phyloP scores from a whole-genome alignment of 2,113 vertebrate species.

The Neotoma lepida region DNA sequence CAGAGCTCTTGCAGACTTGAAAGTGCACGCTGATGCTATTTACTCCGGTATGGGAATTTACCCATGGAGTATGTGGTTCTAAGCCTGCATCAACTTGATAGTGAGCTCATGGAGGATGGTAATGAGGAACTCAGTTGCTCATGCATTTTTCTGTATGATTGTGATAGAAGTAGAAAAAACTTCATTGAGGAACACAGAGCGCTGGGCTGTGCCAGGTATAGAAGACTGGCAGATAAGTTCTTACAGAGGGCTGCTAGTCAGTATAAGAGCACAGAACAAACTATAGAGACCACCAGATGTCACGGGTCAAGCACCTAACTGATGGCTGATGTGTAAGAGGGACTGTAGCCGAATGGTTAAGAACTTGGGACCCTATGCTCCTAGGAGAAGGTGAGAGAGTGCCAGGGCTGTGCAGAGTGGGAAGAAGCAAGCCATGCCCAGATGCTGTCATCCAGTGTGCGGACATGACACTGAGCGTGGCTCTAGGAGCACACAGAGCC shows the following conservation, averaged over 20 bases:
- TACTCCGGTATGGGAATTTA: background rate
- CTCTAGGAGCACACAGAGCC: background rate
- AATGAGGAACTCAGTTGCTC: background rate
- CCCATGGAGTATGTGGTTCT: accelerated
- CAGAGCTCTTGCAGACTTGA: background rate
- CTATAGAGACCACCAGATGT: background rate
- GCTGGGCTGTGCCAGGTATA: background rate
- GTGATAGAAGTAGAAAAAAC: background rate
- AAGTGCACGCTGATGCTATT: no score
- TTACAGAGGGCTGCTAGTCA: background rate
- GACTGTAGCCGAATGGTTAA: background rate
- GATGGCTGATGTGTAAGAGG: background rate
- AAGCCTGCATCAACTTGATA: accelerated
- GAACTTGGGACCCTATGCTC: background rate
- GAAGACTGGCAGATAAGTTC: background rate
- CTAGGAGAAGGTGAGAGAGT: no score
- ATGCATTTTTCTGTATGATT: background rate
- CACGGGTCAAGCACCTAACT: background rate
- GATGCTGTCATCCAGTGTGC: accelerated
- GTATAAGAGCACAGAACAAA: background rate
- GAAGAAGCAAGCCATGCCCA: background rate
- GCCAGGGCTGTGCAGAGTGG: no score
- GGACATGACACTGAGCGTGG: accelerated
- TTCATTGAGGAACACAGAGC: background rate
- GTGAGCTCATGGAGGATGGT: background rate